Conservation (phyloP, 2,888 invertebrate species). For the Megastigmus dorsalis region DNA sequence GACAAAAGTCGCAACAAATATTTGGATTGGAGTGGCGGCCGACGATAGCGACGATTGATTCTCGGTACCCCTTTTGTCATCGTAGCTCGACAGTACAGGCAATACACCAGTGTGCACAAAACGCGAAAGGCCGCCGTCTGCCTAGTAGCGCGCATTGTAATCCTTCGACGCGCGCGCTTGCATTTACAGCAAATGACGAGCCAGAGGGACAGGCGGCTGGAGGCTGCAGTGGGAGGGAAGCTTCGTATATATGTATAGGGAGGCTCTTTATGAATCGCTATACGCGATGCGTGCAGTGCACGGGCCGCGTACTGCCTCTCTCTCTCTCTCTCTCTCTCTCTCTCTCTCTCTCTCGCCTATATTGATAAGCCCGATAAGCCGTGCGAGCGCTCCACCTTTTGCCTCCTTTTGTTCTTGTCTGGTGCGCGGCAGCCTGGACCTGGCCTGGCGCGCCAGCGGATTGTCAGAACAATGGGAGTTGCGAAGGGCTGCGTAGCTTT, state of each 20-base stretch:
- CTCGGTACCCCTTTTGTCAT: conserved; percentile 25
- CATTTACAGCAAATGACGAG: conserved; percentile 36
- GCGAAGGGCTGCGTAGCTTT: not conserved
- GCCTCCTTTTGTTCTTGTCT: conserved; percentile 37
- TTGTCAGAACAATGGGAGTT: conserved; percentile 45
- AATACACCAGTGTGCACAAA: conserved; percentile 11
- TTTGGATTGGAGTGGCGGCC: conserved; percentile 31
- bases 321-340: too few relatives aligned
- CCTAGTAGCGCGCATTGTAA: conserved; percentile 17
- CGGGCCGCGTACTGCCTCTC: too few relatives aligned
- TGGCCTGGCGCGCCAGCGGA: conserved; percentile 16
- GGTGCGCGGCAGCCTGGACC: not conserved
- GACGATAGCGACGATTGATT: conserved; percentile 37
- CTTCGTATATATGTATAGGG: too few relatives aligned
- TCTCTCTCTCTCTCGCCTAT: conserved; percentile 19
- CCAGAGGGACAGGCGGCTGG: too few relatives aligned
- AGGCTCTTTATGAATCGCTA: conserved; percentile 31
- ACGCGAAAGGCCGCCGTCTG: not conserved
- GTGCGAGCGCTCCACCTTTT: conserved; percentile 24
- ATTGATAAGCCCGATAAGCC: conserved; percentile 53
- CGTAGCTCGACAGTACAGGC: not conserved
- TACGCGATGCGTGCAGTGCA: not conserved
- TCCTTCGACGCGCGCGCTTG: conserved; percentile 2
- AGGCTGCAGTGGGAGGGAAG: too few relatives aligned
- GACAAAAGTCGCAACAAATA: conserved; percentile 26